Percentiles rank a stretch among this genome's conserved stretches.
Evolutionary conservation across 2,797 vertebrate species (phyloP).

Genomic region (Enteromius fasciolatus): DNA sequence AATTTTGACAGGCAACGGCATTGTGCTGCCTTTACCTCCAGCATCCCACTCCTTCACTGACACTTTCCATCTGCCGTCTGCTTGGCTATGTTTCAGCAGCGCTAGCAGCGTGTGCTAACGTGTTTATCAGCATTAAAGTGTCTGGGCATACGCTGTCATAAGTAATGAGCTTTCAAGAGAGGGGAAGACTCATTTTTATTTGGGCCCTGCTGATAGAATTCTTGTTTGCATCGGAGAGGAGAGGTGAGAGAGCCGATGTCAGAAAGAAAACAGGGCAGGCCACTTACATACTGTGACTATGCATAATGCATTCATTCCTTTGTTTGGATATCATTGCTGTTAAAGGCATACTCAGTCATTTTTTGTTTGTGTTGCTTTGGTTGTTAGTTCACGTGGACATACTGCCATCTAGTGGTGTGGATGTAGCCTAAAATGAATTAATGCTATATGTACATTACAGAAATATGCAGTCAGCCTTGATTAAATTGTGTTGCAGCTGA

Average conservation of each 20-base stretch:
- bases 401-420: conserved; percentile 23
- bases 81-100: conserved; percentile 50
- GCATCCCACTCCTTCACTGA: conserved; percentile 54
- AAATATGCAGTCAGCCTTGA: background rate
- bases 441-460: background rate
- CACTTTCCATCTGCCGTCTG: conserved; percentile 59
- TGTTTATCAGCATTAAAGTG: conserved; percentile 58
- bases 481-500: background rate
- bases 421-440: background rate
- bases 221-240: conserved; percentile 5
- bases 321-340: background rate
- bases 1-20: conserved; percentile 50
- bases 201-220: conserved; percentile 45
- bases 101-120: conserved; percentile 42
- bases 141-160: conserved; percentile 53
- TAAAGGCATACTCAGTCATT: conserved; percentile 5
- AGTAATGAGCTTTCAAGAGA: conserved; percentile 56
- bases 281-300: background rate
- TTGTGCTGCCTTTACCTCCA: conserved; percentile 48
- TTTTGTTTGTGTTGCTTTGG: background rate
- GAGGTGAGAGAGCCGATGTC: background rate
- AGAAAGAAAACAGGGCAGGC: background rate
- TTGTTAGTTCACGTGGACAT: background rate
- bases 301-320: background rate
- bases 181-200: conserved; percentile 50